Evolutionary conservation across 92 coral and sea anemone species (phyloP), one percentile per base, ranked within the genome.

Genomic region (Micromussa lordhowensis): DNA sequence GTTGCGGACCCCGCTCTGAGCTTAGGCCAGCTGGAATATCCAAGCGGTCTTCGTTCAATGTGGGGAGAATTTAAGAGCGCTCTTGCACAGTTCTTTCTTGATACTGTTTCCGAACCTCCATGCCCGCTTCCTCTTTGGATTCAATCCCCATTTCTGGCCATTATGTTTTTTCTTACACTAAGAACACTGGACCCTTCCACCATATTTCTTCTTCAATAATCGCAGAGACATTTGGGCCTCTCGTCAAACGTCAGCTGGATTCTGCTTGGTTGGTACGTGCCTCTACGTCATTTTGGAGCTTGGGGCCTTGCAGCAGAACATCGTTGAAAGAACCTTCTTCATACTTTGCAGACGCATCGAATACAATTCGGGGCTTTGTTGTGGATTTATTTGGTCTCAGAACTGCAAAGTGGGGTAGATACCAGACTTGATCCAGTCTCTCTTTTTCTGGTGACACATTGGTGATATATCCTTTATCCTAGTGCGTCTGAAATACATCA

Each of bases 331-430:
- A n/a, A n/a, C n/a, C n/a, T n/a, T n/a, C n/a, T n/a, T n/a, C n/a
- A n/a, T n/a, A n/a, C n/a, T n/a, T n/a, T n/a, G n/a, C n/a, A n/a
- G n/a, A n/a, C n/a, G n/a, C n/a, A n/a, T n/a, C n/a, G n/a, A n/a
- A n/a, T n/a, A n/a, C n/a, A n/a, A n/a, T n/a, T n/a, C n/a, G n/a
- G n/a, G n/a, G n/a, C n/a, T n/a, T n/a, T n/a, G n/a, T n/a, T n/a
- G n/a, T n/a, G n/a, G n/a, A n/a, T 68, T 71, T 92, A 30, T 94
- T 95, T 32, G 92, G 92, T 2, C 91, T 82, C 53, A 84, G 31
- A 7, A 92, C 93, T 31, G 96, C 93, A 87, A 94, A 92, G 61
- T 92, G 97, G 57, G 92, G 88, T 68, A 83, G 66, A 77, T 89
- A 89, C 88, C 88, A 89, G 18, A 44, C 73, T 51, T 74, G 83